These are phyloP conservation scores for Hermodice carunculata DNA, from an alignment of 2,888 invertebrate species.

Conservation along the genomic window DNA sequence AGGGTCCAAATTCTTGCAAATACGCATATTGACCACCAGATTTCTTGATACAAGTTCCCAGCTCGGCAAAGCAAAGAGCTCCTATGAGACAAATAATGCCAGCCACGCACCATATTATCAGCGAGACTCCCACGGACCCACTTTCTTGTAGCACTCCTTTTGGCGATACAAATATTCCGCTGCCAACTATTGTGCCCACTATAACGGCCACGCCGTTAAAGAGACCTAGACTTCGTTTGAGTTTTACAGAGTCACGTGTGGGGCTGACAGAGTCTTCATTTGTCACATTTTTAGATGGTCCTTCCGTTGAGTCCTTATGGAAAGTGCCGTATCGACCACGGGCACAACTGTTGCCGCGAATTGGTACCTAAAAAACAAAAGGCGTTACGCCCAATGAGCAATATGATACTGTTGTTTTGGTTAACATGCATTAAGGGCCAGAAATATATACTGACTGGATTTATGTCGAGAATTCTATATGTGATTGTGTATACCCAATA, in stretches of 20 bases:
- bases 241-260: conserved; percentile 44
- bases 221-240: conserved; percentile 88
- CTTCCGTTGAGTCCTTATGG: too few species aligned
- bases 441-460: too few species aligned
- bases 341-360: too few species aligned
- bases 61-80: conserved; percentile 90
- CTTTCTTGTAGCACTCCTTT: conserved; percentile 67
- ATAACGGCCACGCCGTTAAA: conserved; percentile 93
- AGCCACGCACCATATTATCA: conserved; percentile 88
- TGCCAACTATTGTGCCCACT: conserved; percentile 93
- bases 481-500: too few species aligned
- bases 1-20: conserved; percentile 65
- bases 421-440: too few species aligned
- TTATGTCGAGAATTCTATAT: too few species aligned
- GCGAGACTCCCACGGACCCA: conserved; percentile 87
- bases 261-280: too few species aligned
- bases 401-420: too few species aligned
- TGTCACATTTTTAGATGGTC: too few species aligned
- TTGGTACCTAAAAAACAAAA: too few species aligned
- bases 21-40: conserved; percentile 72
- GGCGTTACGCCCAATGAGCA: too few species aligned
- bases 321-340: too few species aligned
- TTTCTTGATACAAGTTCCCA: conserved; percentile 88
- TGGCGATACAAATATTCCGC: conserved; percentile 96
- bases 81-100: conserved; percentile 84